Base-by-base conservation (phyloP, 2,888 invertebrate genomes). In the Exocentrus adspersus region DNA sequence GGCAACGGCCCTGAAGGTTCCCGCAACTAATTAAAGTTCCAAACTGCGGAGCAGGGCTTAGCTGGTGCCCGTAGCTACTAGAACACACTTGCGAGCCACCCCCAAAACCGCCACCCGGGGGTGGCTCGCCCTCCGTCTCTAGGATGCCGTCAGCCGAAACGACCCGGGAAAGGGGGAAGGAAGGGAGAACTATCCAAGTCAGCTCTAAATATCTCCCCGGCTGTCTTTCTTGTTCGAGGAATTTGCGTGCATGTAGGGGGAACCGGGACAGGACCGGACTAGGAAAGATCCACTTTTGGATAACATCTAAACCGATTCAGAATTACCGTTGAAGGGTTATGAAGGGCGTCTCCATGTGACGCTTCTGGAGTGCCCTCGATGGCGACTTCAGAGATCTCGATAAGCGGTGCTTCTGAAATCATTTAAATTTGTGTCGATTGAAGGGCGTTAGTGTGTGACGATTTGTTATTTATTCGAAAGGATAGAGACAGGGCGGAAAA, bases 21-120 rank as follows among this genome's bases (percentile, higher is more conserved):
- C 79, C 79, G 78, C 78, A 82, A 82, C 82, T 82, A 82, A 82
- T 82, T 82, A 82, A 82, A 82, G 80, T 82, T 82, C 81, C 80
- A 80, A 82, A 82, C 82, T 81, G 68, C 64, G 80, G 79, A 79
- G 76, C 24, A 7, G 37, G 80, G 81, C 81, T 81, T 81, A 81
- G 81, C 75, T 78, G 57, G 57, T 74, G 76, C 75, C 73, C 74
- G 74, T 72, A 75, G 73, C 73, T 73, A 73, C 72, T 69, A 70
- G 71, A 73, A 75, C 69, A 73, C 72, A 70, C 68, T 37, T 37
- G 64, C 65, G 66, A 65, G 63, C 64, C 65, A 48, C 63, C 67
- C 70, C 68, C 60, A 51, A 69, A 64, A 69, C 69, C 71, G 61
- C 70, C 60, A 37, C 45, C 62, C 60, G 67, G 64, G 65, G 57